phyloP scores from a whole-genome alignment of 92 coral and sea anemone genomes.

The Anthopleura xanthogrammica region DNA sequence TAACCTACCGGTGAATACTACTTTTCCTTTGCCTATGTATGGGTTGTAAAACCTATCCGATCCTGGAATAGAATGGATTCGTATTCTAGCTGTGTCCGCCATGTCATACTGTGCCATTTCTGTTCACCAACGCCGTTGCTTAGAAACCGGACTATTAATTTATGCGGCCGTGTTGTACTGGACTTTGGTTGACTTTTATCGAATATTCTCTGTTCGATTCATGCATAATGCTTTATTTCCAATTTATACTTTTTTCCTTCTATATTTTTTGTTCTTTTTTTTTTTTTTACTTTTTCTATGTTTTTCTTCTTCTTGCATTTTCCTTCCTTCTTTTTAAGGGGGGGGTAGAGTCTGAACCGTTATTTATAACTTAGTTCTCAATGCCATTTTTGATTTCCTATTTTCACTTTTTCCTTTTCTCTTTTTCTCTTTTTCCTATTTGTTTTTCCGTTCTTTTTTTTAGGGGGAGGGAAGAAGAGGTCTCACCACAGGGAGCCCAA shows the following conservation, averaged over 20 bases:
- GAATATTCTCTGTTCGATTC: neutral
- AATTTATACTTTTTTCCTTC: neutral
- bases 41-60: slow-evolving; percentile 95
- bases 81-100: slow-evolving; percentile 65
- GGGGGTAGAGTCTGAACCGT: no score
- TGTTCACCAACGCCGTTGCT: slow-evolving; percentile 72
- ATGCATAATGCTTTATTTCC: neutral
- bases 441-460: no score
- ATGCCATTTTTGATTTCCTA: no score
- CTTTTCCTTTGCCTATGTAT: slow-evolving; percentile 88
- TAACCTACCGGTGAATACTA: slow-evolving; percentile 79
- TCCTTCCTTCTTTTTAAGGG: neutral
- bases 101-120: slow-evolving; percentile 40
- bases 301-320: neutral
- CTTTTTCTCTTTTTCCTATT: neutral
- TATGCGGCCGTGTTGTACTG: neutral
- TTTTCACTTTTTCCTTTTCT: neutral
- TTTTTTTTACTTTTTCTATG: neutral
- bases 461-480: no score
- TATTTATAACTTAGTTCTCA: no score
- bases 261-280: neutral
- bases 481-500: no score
- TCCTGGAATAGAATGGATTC: slow-evolving; percentile 62
- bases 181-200: neutral
- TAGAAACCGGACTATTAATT: slow-evolving; percentile 45